Conservation (phyloP, 2,797 vertebrate species). For the Toxotes lorentzi region DNA sequence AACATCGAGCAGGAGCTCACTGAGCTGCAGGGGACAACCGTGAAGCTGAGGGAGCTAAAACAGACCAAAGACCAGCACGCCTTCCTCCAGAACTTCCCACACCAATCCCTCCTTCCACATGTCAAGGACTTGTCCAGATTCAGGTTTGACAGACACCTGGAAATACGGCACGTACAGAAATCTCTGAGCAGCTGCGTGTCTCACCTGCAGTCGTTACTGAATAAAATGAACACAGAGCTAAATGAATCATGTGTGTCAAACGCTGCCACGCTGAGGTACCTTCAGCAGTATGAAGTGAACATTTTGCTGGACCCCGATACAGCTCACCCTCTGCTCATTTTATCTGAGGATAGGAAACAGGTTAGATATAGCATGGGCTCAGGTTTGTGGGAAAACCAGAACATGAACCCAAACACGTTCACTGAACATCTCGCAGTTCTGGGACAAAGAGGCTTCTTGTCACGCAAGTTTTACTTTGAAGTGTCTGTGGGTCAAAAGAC, state of each 20-base stretch:
- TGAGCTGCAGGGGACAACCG: slow-evolving; percentile 3
- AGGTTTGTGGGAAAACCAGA: neutral
- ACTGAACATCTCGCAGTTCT: slow-evolving; percentile 49
- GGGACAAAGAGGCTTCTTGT: slow-evolving; percentile 45
- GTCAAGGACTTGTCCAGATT: slow-evolving; percentile 35
- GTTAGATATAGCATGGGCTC: slow-evolving; percentile 38
- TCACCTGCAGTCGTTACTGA: slow-evolving; percentile 29
- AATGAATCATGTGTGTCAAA: neutral
- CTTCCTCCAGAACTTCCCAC: slow-evolving; percentile 50
- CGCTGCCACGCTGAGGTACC: neutral
- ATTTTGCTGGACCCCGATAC: slow-evolving; percentile 59
- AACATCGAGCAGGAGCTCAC: slow-evolving; percentile 53
- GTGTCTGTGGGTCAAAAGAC: slow-evolving; percentile 65
- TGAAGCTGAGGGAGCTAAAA: slow-evolving; percentile 46
- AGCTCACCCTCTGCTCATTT: slow-evolving; percentile 51
- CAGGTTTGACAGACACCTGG: slow-evolving; percentile 10
- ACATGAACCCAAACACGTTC: slow-evolving; percentile 40
- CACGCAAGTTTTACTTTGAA: slow-evolving; percentile 68
- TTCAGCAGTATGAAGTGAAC: slow-evolving; percentile 44
- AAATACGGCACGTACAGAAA: slow-evolving; percentile 10
- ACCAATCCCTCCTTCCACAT: neutral
- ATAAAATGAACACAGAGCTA: slow-evolving; percentile 41
- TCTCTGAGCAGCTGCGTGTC: slow-evolving; percentile 23
- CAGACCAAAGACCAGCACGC: slow-evolving; percentile 41
- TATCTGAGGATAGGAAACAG: slow-evolving; percentile 53